A percentile compares a stretch with the other conserved stretches of the same genome.
Evolutionary conservation across 37 sponge, comb jelly and placozoan species (phyloP).

Genomic region (Beroe ovata): DNA sequence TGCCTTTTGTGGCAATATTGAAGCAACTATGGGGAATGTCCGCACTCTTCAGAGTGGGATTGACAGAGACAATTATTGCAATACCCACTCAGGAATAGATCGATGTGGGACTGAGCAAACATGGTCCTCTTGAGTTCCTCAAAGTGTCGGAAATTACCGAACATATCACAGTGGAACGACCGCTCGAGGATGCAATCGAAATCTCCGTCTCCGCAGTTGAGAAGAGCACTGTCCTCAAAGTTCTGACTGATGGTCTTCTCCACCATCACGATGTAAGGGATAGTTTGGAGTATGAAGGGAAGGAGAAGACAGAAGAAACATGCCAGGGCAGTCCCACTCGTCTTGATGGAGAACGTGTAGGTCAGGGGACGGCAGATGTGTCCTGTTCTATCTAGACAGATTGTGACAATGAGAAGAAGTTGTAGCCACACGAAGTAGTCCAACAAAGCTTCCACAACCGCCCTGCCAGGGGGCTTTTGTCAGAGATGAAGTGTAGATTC

Average conservation of each 20-base stretch:
- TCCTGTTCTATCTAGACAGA: constrained; percentile 41
- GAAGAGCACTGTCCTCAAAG: neutral
- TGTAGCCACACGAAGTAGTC: constrained; percentile 65
- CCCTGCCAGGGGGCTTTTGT: too few relatives aligned
- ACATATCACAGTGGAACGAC: neutral
- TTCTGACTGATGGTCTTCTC: neutral
- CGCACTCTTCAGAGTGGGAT: too few relatives aligned
- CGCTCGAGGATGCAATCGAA: neutral
- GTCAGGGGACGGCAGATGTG: constrained; percentile 54
- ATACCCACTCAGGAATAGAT: neutral
- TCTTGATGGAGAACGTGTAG: constrained; percentile 44
- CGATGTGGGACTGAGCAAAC: neutral
- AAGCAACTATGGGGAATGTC: too few relatives aligned
- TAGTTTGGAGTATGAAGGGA: constrained; percentile 21
- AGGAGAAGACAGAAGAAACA: neutral
- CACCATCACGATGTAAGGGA: constrained; percentile 10
- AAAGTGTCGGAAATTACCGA: neutral
- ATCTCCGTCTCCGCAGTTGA: neutral
- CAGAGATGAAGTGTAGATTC: too few relatives aligned
- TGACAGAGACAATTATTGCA: too few relatives aligned
- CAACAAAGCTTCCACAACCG: constrained; percentile 12
- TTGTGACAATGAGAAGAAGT: constrained; percentile 9
- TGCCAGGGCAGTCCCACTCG: neutral
- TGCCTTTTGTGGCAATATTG: too few relatives aligned
- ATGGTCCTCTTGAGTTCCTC: neutral